phyloP scores from a whole-genome alignment of 2,113 vertebrate species.

The Poicephalus gulielmi region DNA sequence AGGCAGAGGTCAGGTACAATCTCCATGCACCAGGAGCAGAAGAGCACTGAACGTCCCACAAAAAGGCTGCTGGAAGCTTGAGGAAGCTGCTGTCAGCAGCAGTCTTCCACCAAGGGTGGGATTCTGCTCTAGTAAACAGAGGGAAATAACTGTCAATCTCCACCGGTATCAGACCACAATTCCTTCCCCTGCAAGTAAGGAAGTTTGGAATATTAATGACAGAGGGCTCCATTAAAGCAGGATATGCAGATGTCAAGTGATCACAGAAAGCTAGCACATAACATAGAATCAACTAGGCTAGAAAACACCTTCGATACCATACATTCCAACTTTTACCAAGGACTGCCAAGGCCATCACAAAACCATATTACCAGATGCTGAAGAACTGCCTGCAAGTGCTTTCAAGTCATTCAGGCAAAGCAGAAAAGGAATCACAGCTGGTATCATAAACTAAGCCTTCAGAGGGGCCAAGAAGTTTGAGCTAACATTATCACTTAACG shows the following conservation, averaged over 20 bases:
- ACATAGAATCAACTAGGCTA: neutral
- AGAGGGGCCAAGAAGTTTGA: neutral
- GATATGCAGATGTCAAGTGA: neutral
- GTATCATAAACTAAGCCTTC: neutral
- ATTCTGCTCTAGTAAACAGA: neutral
- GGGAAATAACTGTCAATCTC: neutral
- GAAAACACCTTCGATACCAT: neutral
- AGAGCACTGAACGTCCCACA: too few species aligned
- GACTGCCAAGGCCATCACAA: neutral
- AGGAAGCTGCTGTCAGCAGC: too few species aligned
- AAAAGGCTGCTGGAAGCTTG: too few species aligned
- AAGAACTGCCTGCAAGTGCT: neutral
- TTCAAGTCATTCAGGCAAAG: neutral
- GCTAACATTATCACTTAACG: neutral
- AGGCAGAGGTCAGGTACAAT: too few species aligned
- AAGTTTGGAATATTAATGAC: neutral
- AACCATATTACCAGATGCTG: neutral
- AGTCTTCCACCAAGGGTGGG: too few species aligned
- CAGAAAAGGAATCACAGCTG: neutral
- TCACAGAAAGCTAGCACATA: fast-evolving
- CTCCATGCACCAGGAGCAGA: too few species aligned
- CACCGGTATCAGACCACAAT: neutral
- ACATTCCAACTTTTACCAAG: neutral
- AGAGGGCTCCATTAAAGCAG: neutral
- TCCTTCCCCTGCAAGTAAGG: neutral